Base-by-base conservation (phyloP, 2,797 vertebrate genomes). In the Peromyscus eremicus region DNA sequence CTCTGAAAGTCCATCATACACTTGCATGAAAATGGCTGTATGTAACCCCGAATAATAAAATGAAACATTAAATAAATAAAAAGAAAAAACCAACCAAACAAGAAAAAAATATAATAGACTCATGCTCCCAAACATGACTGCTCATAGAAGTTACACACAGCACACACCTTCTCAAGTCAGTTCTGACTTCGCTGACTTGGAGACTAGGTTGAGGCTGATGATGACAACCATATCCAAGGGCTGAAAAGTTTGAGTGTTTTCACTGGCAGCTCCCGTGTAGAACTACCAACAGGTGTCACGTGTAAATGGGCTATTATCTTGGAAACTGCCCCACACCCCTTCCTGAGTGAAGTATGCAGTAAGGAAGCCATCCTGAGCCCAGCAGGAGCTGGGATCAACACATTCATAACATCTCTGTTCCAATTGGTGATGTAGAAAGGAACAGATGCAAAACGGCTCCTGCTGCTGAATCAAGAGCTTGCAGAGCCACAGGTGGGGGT, bases 191-290 rank as follows among this genome's bases (percentile, higher is more conserved):
- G 5, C 82, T 66, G 37, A 46, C 40, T 46, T 1, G 34, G 32
- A 60, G 49, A 79, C 68, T 71, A 19, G 16, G 16, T 79, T 1
- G 3, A 88, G 57, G 76, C 8, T 23, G 37, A 16, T 7, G 60
- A 68, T 25, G 29, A 34, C 19, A 70, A 11, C 10, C 4, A 5
- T 6, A 32, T 9, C 17, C 12, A 40, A 40, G 19, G n/a, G 40
- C n/a, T 32, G 52, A 34, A 49, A 46, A 34, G 2, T 7, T 25
- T 19, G 17, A 29, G 1, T 27, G 12, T 43, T 52, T 60, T 37
- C n/a, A 49, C 0, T 25, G 66, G 1, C 37, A 19, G 21, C 66
- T 66, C 52, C 21, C 29, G 0, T 23, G 29, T 0, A 68, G 6
- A 8, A 4, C 8, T 25, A 11, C 10, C 10, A 21, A 12, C n/a